A percentile compares a stretch with the other conserved stretches of the same genome.
Conservation (phyloP, 2,888 invertebrate genomes). For the Mellilla xanthometata region DNA sequence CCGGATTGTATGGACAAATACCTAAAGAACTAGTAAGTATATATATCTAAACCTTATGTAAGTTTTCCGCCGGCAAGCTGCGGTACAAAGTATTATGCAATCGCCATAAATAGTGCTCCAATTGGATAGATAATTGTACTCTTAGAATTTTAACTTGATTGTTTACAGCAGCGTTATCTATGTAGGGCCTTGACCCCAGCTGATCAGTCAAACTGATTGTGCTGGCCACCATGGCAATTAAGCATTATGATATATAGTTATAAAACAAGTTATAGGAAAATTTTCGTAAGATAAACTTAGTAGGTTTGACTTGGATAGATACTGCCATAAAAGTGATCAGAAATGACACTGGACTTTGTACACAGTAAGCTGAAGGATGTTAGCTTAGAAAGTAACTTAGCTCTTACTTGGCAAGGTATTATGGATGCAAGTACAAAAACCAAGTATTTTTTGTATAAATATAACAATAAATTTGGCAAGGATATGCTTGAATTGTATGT, state of each 20-base stretch:
- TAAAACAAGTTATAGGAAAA: background rate
- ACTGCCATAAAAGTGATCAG: too few species aligned
- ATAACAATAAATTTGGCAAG: too few species aligned
- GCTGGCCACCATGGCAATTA: constrained; percentile 5
- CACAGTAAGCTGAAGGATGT: too few species aligned
- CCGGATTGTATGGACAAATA: constrained; percentile 94
- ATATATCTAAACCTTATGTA: constrained; percentile 33
- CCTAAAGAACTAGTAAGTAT: constrained; percentile 94
- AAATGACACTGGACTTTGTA: too few species aligned
- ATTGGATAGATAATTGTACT: constrained; percentile 7
- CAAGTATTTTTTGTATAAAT: too few species aligned
- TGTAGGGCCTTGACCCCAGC: constrained; percentile 43
- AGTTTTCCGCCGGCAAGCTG: constrained; percentile 31
- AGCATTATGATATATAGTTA: background rate
- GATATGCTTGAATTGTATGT: too few species aligned
- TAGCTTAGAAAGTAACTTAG: too few species aligned
- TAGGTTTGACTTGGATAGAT: too few species aligned
- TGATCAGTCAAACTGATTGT: constrained; percentile 20
- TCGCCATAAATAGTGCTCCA: constrained; percentile 60
- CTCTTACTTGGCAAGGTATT: too few species aligned
- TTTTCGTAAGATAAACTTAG: too few species aligned
- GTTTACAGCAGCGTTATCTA: constrained; percentile 42
- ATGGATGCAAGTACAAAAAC: too few species aligned
- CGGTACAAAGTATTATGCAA: constrained; percentile 60
- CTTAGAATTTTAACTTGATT: constrained; percentile 11